Evolutionary conservation across 2,797 vertebrate species (phyloP), one percentile per base, ranked within the genome.

Genomic region (Danio albolineatus): DNA sequence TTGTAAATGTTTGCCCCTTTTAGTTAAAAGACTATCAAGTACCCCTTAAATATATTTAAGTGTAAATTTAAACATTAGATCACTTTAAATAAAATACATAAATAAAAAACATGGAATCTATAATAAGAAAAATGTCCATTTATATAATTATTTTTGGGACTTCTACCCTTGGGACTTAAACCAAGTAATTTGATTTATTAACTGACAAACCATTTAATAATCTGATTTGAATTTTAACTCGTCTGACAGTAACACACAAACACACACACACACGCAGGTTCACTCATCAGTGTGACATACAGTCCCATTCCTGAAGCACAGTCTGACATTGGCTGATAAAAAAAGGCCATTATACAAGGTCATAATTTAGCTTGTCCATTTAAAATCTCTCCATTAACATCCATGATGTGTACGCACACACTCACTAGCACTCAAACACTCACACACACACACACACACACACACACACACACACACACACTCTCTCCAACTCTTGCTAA

Each of bases 361-460:
- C 84, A 82, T 85, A 80, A 82, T 82, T 86, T 76, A 83, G 83
- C 81, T 78, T 84, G 82, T 83, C 77, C 82, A 78, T 85, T 86
- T 86, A 54, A 82, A 84, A 85, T 85, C 76, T 80, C 28, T 72
- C 66, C 66, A 81, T 84, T 85, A 84, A 77, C 41, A 78, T 59
- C 67, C 66, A 46, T 39, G 57, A 65, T 64, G 54, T 54, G 38
- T 66, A 46, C 59, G 21, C 67, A 77, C 57, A 65, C 73, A 57
- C 74, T 46, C 48, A 62, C 21, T 59, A 51, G 64, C 28, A 28
- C 28, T 28, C 28, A 28, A 28, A 28, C 28, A 28, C 28, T 28
- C 3, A 28, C 28, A 28, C 76, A 71, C 73, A 85, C 79, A 74
- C 39, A 76, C 64, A 69, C 66, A 71, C 17, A 79, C 57, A 74